Percentiles rank a stretch among this genome's conserved stretches.
phyloP scores from a whole-genome alignment of 2,797 vertebrate species.

The Emydoidea blandingii region DNA sequence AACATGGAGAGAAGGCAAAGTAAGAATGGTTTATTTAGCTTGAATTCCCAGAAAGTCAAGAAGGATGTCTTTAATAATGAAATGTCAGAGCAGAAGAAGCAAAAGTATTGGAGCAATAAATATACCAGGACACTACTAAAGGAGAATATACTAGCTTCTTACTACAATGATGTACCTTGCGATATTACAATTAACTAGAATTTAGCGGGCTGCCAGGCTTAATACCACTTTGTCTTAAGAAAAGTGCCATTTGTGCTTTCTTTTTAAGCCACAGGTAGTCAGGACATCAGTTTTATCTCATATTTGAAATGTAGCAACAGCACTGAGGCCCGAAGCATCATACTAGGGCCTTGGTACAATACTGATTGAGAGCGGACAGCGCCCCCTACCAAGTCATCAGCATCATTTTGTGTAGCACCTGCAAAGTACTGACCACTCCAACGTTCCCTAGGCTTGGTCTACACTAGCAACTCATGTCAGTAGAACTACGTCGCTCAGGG shows the following conservation, averaged over 20 bases:
- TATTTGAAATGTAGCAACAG: neutral
- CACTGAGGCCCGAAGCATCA: neutral
- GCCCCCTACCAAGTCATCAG: neutral
- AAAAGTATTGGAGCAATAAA: constrained; percentile 49
- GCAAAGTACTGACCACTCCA: neutral
- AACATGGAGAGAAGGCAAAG: neutral
- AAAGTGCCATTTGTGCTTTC: neutral
- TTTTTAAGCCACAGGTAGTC: neutral
- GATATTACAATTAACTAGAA: neutral
- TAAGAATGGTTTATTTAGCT: neutral
- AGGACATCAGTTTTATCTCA: neutral
- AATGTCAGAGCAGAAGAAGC: constrained; percentile 17
- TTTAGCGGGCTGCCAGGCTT: neutral
- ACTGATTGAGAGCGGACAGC: accelerated
- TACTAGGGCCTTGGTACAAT: neutral
- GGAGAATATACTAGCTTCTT: constrained; percentile 4
- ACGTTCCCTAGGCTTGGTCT: accelerated
- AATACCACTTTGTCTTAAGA: neutral
- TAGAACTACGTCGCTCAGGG: too few species aligned
- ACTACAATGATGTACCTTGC: neutral
- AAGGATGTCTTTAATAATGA: constrained; percentile 69
- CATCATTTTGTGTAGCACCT: neutral
- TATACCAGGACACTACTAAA: neutral
- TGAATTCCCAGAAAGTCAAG: constrained; percentile 13
- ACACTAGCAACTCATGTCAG: neutral